A percentile compares a stretch with the other conserved stretches of the same genome.
These are phyloP conservation scores for Psephotus haematonotus DNA, from an alignment of 2,113 vertebrate species.

Conservation along the genomic window DNA sequence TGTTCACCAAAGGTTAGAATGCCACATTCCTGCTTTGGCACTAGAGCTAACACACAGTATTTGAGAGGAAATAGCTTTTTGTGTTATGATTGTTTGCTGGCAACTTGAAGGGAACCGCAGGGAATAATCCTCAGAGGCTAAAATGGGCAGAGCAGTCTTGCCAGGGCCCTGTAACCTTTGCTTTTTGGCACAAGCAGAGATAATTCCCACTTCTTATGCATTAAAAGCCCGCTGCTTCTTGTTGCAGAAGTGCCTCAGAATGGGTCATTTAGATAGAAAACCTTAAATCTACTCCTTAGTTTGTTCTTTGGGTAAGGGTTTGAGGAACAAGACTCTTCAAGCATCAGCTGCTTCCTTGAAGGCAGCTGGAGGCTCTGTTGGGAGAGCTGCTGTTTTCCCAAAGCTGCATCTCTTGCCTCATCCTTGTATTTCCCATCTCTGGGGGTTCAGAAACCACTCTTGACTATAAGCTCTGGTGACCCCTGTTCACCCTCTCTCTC, in stretches of 20 bases:
- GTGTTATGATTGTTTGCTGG: not conserved
- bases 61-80: constrained; percentile 9
- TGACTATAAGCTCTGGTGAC: not conserved
- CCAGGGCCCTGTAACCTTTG: constrained; percentile 26
- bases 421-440: not conserved
- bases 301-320: not conserved
- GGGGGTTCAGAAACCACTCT: not conserved
- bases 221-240: not conserved
- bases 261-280: not conserved
- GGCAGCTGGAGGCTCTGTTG: not conserved
- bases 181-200: not conserved
- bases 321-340: not conserved
- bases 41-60: not conserved
- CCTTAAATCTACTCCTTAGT: not conserved
- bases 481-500: not conserved
- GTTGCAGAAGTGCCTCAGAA: not conserved
- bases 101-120: not conserved
- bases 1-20: constrained; percentile 50
- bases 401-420: not conserved
- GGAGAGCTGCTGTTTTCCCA: not conserved
- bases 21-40: constrained; percentile 27
- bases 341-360: not conserved
- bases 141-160: not conserved
- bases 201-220: not conserved
- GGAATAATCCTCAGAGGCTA: not conserved